These are phyloP conservation scores for Mellilla xanthometata DNA, from an alignment of 2,888 invertebrate genomes.

Conservation along the genomic window DNA sequence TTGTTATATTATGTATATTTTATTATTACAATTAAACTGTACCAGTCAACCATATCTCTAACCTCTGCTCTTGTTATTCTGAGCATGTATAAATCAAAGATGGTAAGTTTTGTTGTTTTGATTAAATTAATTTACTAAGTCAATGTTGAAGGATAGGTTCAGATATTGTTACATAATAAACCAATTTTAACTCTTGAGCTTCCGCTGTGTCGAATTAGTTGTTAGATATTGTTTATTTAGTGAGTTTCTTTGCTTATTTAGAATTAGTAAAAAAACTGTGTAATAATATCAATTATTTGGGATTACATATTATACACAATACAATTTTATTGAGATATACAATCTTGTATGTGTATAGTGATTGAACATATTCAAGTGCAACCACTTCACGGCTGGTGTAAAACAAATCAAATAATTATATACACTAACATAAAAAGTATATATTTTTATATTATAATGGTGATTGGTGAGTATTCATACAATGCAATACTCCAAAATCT, in stretches of 20 bases:
- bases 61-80: too few relatives aligned
- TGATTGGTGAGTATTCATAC: slow-evolving; percentile 35
- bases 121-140: too few relatives aligned
- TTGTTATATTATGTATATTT: too few relatives aligned
- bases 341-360: slow-evolving; percentile 12
- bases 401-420: neutral
- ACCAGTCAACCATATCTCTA: too few relatives aligned
- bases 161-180: slow-evolving; percentile 2
- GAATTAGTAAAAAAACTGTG: too few relatives aligned
- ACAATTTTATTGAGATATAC: slow-evolving; percentile 3
- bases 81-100: too few relatives aligned
- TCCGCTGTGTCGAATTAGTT: slow-evolving; percentile 13
- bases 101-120: too few relatives aligned
- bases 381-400: slow-evolving; percentile 11
- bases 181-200: slow-evolving; percentile 6
- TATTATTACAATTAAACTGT: too few relatives aligned
- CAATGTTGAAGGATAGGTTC: too few relatives aligned
- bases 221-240: neutral
- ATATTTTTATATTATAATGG: slow-evolving; percentile 36
- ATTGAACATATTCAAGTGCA: slow-evolving; percentile 1
- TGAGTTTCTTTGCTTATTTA: slow-evolving; percentile 7
- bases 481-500: slow-evolving; percentile 30
- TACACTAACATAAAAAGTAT: slow-evolving; percentile 12
- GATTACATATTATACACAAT: slow-evolving; percentile 11
- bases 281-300: slow-evolving; percentile 4